These are phyloP conservation scores for Hydriomena furcata DNA, from an alignment of 2,888 invertebrate species.

Conservation along the genomic window DNA sequence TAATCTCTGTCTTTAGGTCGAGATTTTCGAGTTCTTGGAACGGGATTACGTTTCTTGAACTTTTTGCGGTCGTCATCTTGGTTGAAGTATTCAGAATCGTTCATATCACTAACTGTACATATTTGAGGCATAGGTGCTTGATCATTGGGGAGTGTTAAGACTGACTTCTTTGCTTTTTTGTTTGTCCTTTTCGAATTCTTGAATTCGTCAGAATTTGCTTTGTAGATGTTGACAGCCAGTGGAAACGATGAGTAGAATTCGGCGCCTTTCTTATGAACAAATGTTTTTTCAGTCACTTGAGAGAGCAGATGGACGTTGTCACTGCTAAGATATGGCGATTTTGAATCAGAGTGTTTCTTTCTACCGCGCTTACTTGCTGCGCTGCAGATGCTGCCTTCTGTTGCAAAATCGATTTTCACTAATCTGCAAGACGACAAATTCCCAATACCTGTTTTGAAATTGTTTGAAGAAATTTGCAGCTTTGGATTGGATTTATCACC, in stretches of 20 bases:
- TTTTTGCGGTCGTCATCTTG: conserved; percentile 45
- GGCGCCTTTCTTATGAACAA: conserved; percentile 50
- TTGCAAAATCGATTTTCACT: conserved; percentile 41
- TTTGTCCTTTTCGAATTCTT: conserved; percentile 47
- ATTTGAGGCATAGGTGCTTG: conserved; percentile 49
- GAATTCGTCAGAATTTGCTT: conserved; percentile 70
- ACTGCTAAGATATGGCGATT: conserved; percentile 55
- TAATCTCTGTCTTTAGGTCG: conserved; percentile 43
- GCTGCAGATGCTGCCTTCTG: conserved; percentile 43
- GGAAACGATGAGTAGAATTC: conserved; percentile 59
- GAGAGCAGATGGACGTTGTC: conserved; percentile 56
- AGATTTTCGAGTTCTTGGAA: conserved; percentile 42
- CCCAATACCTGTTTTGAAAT: conserved; percentile 34
- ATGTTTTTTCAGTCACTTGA: conserved; percentile 56
- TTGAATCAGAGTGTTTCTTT: conserved; percentile 42
- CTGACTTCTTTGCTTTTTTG: conserved; percentile 66
- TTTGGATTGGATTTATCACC: conserved; percentile 40
- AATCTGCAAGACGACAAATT: conserved; percentile 37
- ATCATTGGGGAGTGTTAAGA: conserved; percentile 64
- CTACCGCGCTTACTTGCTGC: conserved; percentile 39
- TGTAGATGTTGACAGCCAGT: conserved; percentile 61
- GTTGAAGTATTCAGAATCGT: conserved; percentile 64
- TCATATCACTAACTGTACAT: conserved; percentile 71
- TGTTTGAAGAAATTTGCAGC: conserved; percentile 39
- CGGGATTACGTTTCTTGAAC: conserved; percentile 46